Base-by-base conservation (phyloP, 2,888 invertebrate species). In the Clanis bilineata region DNA sequence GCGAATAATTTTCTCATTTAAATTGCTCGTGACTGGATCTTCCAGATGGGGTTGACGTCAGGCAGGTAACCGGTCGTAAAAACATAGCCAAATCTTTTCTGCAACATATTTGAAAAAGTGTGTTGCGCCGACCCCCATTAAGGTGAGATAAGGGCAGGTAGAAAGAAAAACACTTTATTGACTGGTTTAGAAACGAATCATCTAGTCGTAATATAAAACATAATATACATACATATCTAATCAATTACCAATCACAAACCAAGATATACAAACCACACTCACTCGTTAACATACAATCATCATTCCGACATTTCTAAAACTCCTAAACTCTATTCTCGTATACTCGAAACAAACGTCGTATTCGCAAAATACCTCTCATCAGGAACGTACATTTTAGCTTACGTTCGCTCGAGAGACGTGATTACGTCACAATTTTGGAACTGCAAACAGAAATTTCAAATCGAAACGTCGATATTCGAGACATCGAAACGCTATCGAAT, bases 401-500 rank as follows among this genome's bases (percentile, higher is more conserved):
- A 51, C 51, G 18, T 51, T 32, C 10, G 51, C 60, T 58, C 57
- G 22, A 6, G 55, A 62, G 62, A 63, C 61, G 57, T 62, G 60
- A 69, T 68, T 67, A 68, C 63, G 63, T 66, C 68, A 67, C 67
- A 62, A 68, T 70, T 68, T 71, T 64, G 62, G 51, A 63, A 69
- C 58, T 62, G 61, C 60, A 65, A 64, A 65, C 64, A 62, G 67
- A 67, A 54, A 59, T 57, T 55, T 36, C 43, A 68, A 70, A 70
- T 70, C 64, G 67, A 67, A 66, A 70, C 63, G 65, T 66, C 66
- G 66, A 68, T 71, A 72, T 71, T 71, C 63, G 66, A 69, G 70
- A 69, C 70, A 67, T 69, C 64, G 64, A 62, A 62, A 51, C 68
- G 66, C 67, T 75, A 76, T 72, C 73, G 69, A 71, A 66, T 72